These are phyloP conservation scores for Synanceia verrucosa DNA, from an alignment of 2,797 vertebrate genomes.

Conservation along the genomic window DNA sequence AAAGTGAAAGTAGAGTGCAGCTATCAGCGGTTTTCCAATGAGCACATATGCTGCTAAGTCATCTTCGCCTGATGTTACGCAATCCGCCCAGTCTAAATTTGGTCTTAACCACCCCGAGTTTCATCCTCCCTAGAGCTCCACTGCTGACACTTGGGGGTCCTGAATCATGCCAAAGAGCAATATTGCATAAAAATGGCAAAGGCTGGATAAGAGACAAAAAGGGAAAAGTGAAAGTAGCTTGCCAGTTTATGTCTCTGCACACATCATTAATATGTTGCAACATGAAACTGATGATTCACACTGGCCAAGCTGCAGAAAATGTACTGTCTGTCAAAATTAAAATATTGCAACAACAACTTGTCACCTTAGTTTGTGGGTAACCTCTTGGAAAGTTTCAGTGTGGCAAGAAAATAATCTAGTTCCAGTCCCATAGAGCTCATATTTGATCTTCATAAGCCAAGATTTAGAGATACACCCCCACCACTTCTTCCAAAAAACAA, in stretches of 20 bases:
- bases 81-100: conserved; percentile 56
- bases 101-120: conserved; percentile 32
- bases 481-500: not conserved
- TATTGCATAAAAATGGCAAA: conserved; percentile 49
- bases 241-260: conserved; percentile 4
- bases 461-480: not conserved
- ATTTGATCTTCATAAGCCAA: not conserved
- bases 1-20: conserved; percentile 3
- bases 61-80: conserved; percentile 46
- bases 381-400: not conserved
- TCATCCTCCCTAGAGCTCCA: conserved; percentile 28
- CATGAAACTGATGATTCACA: not conserved
- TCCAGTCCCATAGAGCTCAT: not conserved
- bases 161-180: conserved; percentile 28
- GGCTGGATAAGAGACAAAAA: conserved; percentile 11
- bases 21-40: conserved; percentile 34
- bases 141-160: conserved; percentile 26
- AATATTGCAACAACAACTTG: not conserved
- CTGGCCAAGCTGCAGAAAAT: not conserved
- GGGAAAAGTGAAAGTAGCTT: not conserved
- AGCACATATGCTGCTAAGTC: conserved; percentile 18
- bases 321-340: not conserved
- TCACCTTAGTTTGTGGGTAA: not conserved
- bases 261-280: not conserved
- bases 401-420: not conserved